A percentile compares a stretch with the other conserved stretches of the same genome.
These are phyloP conservation scores for Dicranocentrus wangi DNA, from an alignment of 2,888 invertebrate genomes.

Conservation along the genomic window DNA sequence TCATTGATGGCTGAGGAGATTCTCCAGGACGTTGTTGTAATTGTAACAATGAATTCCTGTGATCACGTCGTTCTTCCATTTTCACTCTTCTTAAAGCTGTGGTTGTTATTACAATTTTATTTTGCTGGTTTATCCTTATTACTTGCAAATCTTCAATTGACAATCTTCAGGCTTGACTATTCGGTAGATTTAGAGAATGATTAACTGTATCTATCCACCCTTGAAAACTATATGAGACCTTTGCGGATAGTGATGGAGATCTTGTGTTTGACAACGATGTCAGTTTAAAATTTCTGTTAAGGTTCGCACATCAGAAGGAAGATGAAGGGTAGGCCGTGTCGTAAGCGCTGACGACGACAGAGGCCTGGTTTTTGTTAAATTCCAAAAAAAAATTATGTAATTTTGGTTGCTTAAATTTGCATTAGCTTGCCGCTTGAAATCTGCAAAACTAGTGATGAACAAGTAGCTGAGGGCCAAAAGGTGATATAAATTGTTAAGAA, in stretches of 20 bases:
- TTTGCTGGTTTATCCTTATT: no score
- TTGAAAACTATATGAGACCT: constrained; percentile 46
- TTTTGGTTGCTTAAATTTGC: constrained; percentile 14
- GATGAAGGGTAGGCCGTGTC: constrained; percentile 54
- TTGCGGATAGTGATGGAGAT: constrained; percentile 64
- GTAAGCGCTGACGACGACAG: constrained; percentile 43
- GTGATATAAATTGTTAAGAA: constrained; percentile 24
- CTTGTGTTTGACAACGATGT: constrained; percentile 60
- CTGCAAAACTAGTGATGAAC: background rate
- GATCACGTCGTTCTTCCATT: constrained; percentile 27
- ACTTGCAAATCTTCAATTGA: no score
- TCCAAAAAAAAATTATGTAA: constrained; percentile 24
- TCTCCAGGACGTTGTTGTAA: constrained; percentile 29
- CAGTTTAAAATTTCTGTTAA: constrained; percentile 49
- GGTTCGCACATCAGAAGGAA: constrained; percentile 61
- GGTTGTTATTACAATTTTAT: no score
- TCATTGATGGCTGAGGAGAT: constrained; percentile 53
- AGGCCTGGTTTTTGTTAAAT: constrained; percentile 32
- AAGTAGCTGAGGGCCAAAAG: constrained; percentile 19
- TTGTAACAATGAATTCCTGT: constrained; percentile 22
- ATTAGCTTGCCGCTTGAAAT: constrained; percentile 7
- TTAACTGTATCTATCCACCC: background rate
- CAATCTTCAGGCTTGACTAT: background rate
- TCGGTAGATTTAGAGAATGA: background rate
- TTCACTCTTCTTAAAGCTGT: background rate